Evolutionary conservation across 2,888 invertebrate species (phyloP).

Genomic region (Torymus texanus): DNA sequence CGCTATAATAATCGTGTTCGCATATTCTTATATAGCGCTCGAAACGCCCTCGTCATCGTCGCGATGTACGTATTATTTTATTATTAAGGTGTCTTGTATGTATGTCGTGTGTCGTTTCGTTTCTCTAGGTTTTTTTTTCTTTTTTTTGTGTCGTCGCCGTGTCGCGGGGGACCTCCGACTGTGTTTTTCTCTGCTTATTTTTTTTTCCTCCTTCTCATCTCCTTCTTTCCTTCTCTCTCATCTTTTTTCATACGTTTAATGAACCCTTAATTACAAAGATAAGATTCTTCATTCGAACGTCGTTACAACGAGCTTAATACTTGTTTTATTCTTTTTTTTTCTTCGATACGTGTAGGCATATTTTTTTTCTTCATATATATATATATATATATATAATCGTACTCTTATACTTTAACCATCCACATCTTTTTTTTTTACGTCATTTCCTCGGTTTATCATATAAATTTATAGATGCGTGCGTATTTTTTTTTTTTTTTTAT

Average conservation of each 20-base stretch:
- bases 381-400: slow-evolving; percentile 36
- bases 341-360: slow-evolving; percentile 50
- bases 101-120: not conserved
- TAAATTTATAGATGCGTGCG: slow-evolving; percentile 44
- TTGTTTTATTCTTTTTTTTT: slow-evolving; percentile 29
- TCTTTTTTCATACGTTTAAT: slow-evolving; percentile 24
- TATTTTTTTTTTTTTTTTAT: too few species aligned
- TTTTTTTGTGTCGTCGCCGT: slow-evolving; percentile 13
- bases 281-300: slow-evolving; percentile 44
- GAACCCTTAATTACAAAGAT: slow-evolving; percentile 46
- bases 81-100: not conserved
- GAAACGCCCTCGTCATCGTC: not conserved
- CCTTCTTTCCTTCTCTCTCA: not conserved
- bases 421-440: slow-evolving; percentile 33
- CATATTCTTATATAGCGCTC: not conserved
- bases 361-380: slow-evolving; percentile 27
- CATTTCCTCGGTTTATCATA: slow-evolving; percentile 39
- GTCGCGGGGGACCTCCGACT: slow-evolving; percentile 22
- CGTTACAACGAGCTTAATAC: slow-evolving; percentile 45
- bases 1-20: not conserved
- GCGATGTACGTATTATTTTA: not conserved
- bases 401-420: slow-evolving; percentile 37
- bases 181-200: not conserved
- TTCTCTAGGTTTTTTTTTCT: too few species aligned
- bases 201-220: not conserved